Conservation (phyloP, 2,888 invertebrate genomes). For the Ectemnius continuus region DNA sequence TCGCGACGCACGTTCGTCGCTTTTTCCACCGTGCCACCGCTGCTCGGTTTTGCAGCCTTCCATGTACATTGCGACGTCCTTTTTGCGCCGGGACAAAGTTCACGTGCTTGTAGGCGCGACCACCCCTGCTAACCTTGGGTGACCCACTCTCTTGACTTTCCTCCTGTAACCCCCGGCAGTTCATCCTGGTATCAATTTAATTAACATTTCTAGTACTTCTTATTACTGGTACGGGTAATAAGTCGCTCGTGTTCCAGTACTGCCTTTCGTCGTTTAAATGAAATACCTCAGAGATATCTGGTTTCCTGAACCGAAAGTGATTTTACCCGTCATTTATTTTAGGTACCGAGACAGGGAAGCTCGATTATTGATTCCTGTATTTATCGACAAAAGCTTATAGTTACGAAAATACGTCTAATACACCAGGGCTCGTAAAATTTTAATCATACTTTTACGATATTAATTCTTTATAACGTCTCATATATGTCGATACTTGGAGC, state of each 20-base stretch:
- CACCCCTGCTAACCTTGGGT: constrained; percentile 1
- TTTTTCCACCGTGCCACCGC: constrained; percentile 37
- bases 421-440: constrained; percentile 30
- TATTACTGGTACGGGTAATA: neutral
- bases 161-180: neutral
- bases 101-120: constrained; percentile 36
- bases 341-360: neutral
- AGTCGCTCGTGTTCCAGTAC: too few relatives aligned
- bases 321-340: neutral
- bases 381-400: neutral
- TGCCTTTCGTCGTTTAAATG: too few relatives aligned
- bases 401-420: neutral
- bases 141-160: neutral
- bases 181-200: neutral
- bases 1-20: constrained; percentile 54
- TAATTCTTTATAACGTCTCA: constrained; percentile 28
- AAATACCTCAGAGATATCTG: too few relatives aligned
- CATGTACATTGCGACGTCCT: constrained; percentile 30
- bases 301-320: too few relatives aligned
- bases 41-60: constrained; percentile 34
- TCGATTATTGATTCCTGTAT: neutral
- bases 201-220: neutral
- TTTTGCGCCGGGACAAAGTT: constrained; percentile 34
- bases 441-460: constrained; percentile 46
- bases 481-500: constrained; percentile 4